Percentiles rank a stretch among this genome's conserved stretches.
Conservation (phyloP, 37 sponge, comb jelly and placozoan genomes). For the Hexactinellida sp. region DNA sequence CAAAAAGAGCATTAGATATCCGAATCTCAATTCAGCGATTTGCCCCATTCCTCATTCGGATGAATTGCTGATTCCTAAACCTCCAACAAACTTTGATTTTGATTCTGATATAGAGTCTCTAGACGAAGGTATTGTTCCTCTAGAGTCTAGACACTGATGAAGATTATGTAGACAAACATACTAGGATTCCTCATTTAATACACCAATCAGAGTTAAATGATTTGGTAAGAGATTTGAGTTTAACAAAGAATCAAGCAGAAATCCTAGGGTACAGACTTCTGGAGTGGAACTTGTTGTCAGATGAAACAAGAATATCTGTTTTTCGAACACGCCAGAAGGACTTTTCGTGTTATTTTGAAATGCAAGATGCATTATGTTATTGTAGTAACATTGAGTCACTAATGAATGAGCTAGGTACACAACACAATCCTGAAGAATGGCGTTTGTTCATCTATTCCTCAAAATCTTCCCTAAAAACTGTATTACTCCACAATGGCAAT, state of each 20-base stretch:
- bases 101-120: not conserved
- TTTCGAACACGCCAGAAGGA: not conserved
- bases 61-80: not conserved
- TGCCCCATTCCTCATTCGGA: not conserved
- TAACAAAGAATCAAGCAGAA: not conserved
- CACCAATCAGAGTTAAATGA: not conserved
- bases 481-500: not conserved
- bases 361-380: not conserved
- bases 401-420: not conserved
- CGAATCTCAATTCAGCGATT: not conserved
- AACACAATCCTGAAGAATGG: not conserved
- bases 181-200: no score
- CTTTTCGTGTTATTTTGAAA: not conserved
- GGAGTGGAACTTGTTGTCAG: not conserved
- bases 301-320: not conserved
- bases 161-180: no score
- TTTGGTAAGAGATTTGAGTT: not conserved
- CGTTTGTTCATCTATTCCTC: not conserved
- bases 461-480: not conserved
- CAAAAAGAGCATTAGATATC: not conserved
- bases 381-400: not conserved
- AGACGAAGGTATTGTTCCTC: not conserved
- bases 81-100: not conserved
- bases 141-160: not conserved
- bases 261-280: not conserved